Conservation (phyloP, 2,797 vertebrate species). For the Rhinogobio ventralis region DNA sequence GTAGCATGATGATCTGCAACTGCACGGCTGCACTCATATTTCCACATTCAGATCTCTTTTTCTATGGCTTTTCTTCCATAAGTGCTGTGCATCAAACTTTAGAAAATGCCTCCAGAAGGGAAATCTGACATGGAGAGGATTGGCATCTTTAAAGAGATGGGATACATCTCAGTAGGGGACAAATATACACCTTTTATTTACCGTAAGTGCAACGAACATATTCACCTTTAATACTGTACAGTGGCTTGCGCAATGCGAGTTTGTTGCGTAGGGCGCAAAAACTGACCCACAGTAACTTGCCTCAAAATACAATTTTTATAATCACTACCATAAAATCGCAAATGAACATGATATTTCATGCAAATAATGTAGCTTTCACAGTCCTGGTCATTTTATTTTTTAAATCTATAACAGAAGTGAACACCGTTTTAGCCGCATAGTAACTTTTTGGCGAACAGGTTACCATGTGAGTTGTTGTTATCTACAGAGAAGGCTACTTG, state of each 20-base stretch:
- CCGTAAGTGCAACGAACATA: constrained; percentile 63
- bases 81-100: not conserved
- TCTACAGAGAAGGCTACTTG: too few relatives aligned
- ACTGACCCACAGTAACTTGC: not conserved
- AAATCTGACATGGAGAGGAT: constrained; percentile 90
- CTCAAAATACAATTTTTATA: not conserved
- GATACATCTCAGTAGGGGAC: constrained; percentile 86
- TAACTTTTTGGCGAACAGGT: not conserved
- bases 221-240: not conserved
- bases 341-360: too few relatives aligned
- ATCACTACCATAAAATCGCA: not conserved
- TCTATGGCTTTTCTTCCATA: not conserved
- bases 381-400: not conserved
- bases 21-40: not conserved
- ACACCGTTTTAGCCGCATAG: not conserved
- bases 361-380: not conserved
- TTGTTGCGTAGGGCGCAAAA: not conserved
- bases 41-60: not conserved
- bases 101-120: constrained; percentile 75
- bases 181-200: constrained; percentile 75
- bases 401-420: not conserved
- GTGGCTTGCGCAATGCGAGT: not conserved
- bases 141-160: constrained; percentile 90
- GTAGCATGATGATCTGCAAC: not conserved
- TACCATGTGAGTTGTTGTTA: not conserved